Conservation (phyloP, 1,140 invertebrate genomes). For the Brachionus manjavacas region DNA sequence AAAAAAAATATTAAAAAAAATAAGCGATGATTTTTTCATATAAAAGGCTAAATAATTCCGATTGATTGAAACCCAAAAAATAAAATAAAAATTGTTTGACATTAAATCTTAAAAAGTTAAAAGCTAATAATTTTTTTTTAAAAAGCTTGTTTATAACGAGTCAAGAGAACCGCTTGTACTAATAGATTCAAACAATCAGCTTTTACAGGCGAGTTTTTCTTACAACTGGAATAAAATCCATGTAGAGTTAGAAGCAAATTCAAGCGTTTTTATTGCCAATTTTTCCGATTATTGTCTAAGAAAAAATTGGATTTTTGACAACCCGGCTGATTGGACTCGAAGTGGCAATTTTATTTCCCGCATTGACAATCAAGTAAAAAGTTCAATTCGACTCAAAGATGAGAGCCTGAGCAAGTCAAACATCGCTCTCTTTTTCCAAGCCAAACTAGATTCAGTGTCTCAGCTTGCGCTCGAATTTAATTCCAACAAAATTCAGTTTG, state of each 20-base stretch:
- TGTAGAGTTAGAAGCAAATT: not conserved
- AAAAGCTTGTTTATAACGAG: constrained; percentile 17
- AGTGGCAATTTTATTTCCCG: not conserved
- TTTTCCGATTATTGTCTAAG: not conserved
- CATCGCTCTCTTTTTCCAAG: not conserved
- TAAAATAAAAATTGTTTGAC: not conserved
- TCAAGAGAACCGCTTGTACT: not conserved
- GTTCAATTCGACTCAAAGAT: not conserved
- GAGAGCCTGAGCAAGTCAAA: not conserved
- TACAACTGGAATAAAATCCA: constrained; percentile 9
- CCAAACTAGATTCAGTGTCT: not conserved
- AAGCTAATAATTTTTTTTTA: not conserved
- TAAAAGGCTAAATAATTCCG: not conserved
- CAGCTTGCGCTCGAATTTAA: not conserved
- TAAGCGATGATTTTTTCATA: not conserved
- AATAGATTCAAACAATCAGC: not conserved
- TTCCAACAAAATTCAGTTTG: not conserved
- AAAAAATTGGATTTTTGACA: constrained; percentile 1
- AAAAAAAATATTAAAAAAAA: not conserved
- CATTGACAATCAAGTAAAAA: not conserved
- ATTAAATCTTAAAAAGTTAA: not conserved
- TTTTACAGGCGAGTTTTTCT: not conserved
- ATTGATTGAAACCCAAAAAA: not conserved
- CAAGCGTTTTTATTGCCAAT: not conserved
- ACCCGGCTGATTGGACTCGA: not conserved